A percentile compares a stretch with the other conserved stretches of the same genome.
Conservation (phyloP, 2,888 invertebrate species). For the Epiblema foenella region DNA sequence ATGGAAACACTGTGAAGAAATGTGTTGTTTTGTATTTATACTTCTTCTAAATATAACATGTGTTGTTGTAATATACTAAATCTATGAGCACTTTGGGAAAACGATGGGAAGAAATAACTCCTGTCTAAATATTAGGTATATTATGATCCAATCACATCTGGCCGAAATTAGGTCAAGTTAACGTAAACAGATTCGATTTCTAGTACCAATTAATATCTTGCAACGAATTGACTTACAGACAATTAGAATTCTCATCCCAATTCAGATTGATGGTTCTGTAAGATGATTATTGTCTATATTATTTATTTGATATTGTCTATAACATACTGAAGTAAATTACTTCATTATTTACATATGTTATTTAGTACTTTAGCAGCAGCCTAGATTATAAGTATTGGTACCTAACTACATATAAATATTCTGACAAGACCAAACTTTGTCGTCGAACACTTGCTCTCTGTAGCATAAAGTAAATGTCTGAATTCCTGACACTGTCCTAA, state of each 20-base stretch:
- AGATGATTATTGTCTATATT: no score
- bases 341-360: no score
- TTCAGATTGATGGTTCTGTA: neutral
- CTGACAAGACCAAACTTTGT: no score
- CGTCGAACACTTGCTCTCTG: no score
- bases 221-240: neutral
- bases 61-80: no score
- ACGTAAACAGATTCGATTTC: conserved; percentile 9
- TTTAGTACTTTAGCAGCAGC: no score
- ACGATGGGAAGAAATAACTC: neutral
- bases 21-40: neutral
- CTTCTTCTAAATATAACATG: neutral
- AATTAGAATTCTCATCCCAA: neutral
- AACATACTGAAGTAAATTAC: no score
- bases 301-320: no score
- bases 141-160: neutral
- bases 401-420: no score
- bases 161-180: conserved; percentile 8
- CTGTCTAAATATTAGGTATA: neutral
- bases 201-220: conserved; percentile 15
- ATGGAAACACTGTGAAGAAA: neutral
- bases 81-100: neutral
- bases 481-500: no score
- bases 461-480: no score
- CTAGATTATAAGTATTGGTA: no score